Evolutionary conservation across 2,888 invertebrate genomes (phyloP), one percentile per base, ranked within the genome.

Genomic region (Helicoverpa assulta): DNA sequence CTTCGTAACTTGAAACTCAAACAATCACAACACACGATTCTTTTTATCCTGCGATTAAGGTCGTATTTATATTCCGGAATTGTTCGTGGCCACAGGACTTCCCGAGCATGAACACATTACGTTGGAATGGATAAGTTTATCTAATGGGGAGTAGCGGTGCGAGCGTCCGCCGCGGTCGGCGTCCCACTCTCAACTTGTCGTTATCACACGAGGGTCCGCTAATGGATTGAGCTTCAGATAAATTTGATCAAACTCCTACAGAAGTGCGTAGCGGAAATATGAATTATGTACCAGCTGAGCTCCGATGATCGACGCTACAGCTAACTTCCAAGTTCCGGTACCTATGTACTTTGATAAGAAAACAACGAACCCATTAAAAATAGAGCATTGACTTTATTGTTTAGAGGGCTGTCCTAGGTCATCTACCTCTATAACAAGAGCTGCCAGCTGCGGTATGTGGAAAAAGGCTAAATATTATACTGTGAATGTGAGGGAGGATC

Each of bases 171-270:
- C 83, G 81, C 88, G 89, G 85, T 81, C 84, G 86, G 85, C 86
- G 84, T 88, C 81, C 87, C 85, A 83, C 89, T 88, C 89, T 86
- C 91, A 87, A 92, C 91, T 90, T 87, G 84, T 85, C 85, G 88
- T 93, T 93, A 93, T 93, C 94, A 91, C 84, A 87, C 84, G 88
- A 90, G 93, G 92, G 92, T 87, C 90, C 89, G 86, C 90, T 95
- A 94, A 95, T 93, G 93, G 94, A 91, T 89, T 86, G 89, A 90
- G 92, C 89, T 91, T 89, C 84, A 91, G 92, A 94, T 92, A 94
- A 94, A 93, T 93, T 93, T 89, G 90, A 93, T 92, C 90, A 88
- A 88, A 89, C 89, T 89, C 89, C 86, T 87, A 88, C 90, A 87
- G 88, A 92, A 93, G 90, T 91, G 93, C 91, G 90, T 88, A 89